Percentiles rank a stretch among this genome's conserved stretches.
Conservation (phyloP, 1,140 invertebrate species). For the Schmidtea mediterranea region DNA sequence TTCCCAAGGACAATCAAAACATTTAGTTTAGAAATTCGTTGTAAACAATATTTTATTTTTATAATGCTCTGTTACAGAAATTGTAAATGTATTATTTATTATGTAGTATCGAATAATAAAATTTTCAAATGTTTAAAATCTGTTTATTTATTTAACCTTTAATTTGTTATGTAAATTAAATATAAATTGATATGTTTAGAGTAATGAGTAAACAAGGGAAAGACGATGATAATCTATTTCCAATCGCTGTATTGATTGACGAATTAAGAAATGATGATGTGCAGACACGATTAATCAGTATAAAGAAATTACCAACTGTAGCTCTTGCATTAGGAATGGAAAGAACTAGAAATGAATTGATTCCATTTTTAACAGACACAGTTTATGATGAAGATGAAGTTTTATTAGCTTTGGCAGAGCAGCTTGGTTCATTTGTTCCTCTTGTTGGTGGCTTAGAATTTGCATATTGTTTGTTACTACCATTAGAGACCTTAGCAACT, state of each 20-base stretch:
- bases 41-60: too few relatives aligned
- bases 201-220: not conserved
- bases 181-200: too few relatives aligned
- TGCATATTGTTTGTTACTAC: conserved; percentile 72
- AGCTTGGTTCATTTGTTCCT: conserved; percentile 67
- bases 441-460: conserved; percentile 81
- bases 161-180: too few relatives aligned
- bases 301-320: conserved; percentile 93
- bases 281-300: conserved; percentile 71
- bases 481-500: conserved; percentile 77
- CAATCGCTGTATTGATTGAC: conserved; percentile 93
- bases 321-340: conserved; percentile 86
- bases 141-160: too few relatives aligned
- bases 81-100: too few relatives aligned
- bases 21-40: too few relatives aligned
- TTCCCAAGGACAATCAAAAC: too few relatives aligned
- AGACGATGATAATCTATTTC: conserved; percentile 58
- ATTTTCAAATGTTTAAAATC: too few relatives aligned
- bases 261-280: conserved; percentile 98
- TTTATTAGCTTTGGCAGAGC: conserved; percentile 77
- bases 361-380: conserved; percentile 91
- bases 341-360: conserved; percentile 72
- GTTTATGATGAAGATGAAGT: conserved; percentile 99
- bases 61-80: too few relatives aligned
- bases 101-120: too few relatives aligned